Percentiles rank a stretch among this genome's conserved stretches.
These are phyloP conservation scores for Anodontia alba DNA, from an alignment of 2,888 invertebrate species.

Conservation along the genomic window DNA sequence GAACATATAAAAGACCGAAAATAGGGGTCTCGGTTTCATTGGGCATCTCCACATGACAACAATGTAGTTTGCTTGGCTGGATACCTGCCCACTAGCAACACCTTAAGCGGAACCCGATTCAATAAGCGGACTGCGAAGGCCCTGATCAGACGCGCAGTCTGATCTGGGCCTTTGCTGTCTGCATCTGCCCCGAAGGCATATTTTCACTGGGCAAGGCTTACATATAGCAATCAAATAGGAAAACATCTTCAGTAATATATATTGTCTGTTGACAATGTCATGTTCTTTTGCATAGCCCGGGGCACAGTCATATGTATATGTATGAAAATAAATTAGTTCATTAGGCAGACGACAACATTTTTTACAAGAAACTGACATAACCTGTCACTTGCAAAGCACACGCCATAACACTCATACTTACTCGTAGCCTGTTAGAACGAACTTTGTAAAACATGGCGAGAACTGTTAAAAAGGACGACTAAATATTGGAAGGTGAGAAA, in stretches of 20 bases:
- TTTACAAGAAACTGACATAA: background rate
- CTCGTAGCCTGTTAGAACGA: background rate
- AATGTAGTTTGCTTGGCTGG: no score
- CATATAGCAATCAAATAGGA: no score
- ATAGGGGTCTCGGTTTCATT: no score
- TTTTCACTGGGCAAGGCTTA: no score
- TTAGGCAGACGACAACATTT: conserved; percentile 6
- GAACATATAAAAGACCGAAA: no score
- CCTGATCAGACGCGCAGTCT: background rate
- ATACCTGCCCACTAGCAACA: no score
- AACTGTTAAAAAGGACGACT: no score
- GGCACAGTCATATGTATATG: background rate
- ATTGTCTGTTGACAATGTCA: background rate
- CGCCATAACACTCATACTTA: background rate
- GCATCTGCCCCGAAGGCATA: background rate
- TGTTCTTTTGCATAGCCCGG: background rate
- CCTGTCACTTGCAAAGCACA: background rate
- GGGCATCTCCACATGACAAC: no score
- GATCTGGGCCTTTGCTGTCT: background rate
- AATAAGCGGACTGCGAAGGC: background rate
- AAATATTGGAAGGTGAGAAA: no score
- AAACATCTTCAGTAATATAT: no score
- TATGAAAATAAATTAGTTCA: background rate
- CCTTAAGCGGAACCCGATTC: no score
- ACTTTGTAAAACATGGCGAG: no score